Evolutionary conservation across 1,140 invertebrate genomes (phyloP), one percentile per base, ranked within the genome.

Genomic region (Conus ventricosus): DNA sequence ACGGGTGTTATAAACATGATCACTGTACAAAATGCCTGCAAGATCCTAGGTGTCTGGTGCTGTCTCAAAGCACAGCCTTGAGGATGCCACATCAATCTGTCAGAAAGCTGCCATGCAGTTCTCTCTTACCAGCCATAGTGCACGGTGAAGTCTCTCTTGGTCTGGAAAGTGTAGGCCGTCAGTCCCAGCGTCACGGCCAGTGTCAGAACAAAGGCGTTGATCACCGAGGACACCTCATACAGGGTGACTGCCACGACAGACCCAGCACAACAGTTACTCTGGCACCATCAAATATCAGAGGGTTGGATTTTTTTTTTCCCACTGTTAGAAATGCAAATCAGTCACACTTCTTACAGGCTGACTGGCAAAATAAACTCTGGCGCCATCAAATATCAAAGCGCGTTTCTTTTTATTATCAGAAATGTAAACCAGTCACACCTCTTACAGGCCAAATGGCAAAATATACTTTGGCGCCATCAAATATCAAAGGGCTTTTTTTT

Each of bases 141-240:
- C n/a, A 78, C 85, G 20, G 97, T 97, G 95, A 98, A 98, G 94
- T 98, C 97, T 90, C 96, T 96, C 94, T 97, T 98, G 51, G 97
- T 97, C 95, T 98, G 97, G 87, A 98, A 96, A 2, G 97, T 98
- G 94, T 97, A 98, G 8, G 96, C 92, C 0, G 97, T 98, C 75
- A 98, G 95, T 0, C 96, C 96, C 87, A 96, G 95, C 20, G 97
- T 96, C 17, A 98, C 96, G 4, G 96, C 96, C 76, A 97, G 95
- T 0, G 97, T 98, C 89, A 98, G 95, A 3, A 96, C 93, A 20
- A 98, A 95, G 4, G 97, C 97, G 95, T 98, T 96, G 20, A 98
- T 93, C 0, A 98, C 97, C 57, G 97, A 95, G 15, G 95, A 92
- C 51, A 96, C 96, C 88, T 97, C 96, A 94, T 96, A 98, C 94